These are phyloP conservation scores for Drosophila grimshawi DNA, from an alignment of 1,140 invertebrate genomes.

Conservation along the genomic window DNA sequence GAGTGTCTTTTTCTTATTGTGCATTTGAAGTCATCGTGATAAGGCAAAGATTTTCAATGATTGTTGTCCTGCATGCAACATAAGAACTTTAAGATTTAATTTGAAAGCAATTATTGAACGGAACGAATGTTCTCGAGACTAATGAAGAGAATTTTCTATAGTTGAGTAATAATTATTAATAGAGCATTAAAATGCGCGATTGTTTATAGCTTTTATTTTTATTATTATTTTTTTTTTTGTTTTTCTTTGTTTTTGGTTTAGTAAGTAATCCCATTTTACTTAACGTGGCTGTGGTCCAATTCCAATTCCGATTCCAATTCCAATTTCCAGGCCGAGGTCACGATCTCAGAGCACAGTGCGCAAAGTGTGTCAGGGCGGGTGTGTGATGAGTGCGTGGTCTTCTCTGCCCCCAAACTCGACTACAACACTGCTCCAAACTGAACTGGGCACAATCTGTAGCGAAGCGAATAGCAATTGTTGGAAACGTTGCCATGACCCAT, in stretches of 20 bases:
- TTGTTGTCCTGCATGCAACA: no score
- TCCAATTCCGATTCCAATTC: conserved; percentile 36
- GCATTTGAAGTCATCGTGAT: conserved; percentile 4
- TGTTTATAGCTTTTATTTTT: neutral
- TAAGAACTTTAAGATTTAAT: no score
- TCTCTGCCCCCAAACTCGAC: conserved; percentile 8
- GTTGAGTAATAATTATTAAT: neutral
- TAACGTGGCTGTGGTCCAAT: conserved; percentile 44
- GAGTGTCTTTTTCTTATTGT: neutral
- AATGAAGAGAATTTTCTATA: no score
- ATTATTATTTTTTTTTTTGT: conserved; percentile 23
- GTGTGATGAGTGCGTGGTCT: conserved; percentile 64
- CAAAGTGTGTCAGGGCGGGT: conserved; percentile 70
- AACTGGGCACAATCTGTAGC: conserved; percentile 6
- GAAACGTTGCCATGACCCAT: conserved; percentile 60
- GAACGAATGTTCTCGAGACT: no score
- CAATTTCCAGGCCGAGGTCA: conserved; percentile 49
- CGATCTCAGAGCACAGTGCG: conserved; percentile 51
- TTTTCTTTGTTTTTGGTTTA: conserved; percentile 38
- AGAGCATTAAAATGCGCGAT: neutral
- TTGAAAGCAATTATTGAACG: no score
- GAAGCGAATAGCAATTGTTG: conserved; percentile 37
- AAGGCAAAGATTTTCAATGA: neutral
- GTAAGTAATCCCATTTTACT: conserved; percentile 34
- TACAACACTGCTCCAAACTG: neutral